These are phyloP conservation scores for Lucilia sericata DNA, from an alignment of 1,140 invertebrate genomes.

Conservation along the genomic window DNA sequence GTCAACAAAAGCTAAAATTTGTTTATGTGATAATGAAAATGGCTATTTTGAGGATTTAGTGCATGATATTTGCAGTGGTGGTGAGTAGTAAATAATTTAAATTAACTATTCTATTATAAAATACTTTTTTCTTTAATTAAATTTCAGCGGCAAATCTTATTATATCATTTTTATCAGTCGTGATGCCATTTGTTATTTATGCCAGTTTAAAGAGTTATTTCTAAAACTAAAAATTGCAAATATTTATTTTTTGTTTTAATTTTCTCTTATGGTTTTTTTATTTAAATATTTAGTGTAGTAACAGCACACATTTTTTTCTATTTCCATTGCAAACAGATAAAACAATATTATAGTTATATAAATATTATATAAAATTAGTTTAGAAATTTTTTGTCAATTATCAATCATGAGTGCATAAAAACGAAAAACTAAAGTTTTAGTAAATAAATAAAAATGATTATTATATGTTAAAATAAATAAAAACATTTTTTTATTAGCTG, in stretches of 20 bases:
- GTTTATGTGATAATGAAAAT: constrained; percentile 71
- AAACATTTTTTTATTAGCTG: constrained; percentile 1
- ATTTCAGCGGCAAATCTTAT: constrained; percentile 45
- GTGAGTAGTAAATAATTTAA: constrained; percentile 54
- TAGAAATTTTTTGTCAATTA: constrained; percentile 39
- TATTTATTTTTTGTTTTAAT: neutral
- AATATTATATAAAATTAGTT: neutral
- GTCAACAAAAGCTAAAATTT: constrained; percentile 68
- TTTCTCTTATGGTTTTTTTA: neutral
- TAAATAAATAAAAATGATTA: too few species aligned
- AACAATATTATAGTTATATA: neutral
- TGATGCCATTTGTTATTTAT: constrained; percentile 45
- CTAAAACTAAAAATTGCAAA: constrained; percentile 22
- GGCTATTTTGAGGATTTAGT: constrained; percentile 69
- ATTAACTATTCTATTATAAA: neutral
- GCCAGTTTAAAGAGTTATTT: constrained; percentile 47
- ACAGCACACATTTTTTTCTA: neutral
- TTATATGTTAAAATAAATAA: neutral
- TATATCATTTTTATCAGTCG: constrained; percentile 34
- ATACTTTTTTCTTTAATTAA: constrained; percentile 4
- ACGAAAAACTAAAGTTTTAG: neutral
- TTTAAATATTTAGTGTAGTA: constrained; percentile 10
- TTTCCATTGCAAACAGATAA: neutral
- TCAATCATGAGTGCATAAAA: constrained; percentile 6
- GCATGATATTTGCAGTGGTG: constrained; percentile 70